phyloP scores from a whole-genome alignment of 2,888 invertebrate genomes.

The Electrophaes corylata region DNA sequence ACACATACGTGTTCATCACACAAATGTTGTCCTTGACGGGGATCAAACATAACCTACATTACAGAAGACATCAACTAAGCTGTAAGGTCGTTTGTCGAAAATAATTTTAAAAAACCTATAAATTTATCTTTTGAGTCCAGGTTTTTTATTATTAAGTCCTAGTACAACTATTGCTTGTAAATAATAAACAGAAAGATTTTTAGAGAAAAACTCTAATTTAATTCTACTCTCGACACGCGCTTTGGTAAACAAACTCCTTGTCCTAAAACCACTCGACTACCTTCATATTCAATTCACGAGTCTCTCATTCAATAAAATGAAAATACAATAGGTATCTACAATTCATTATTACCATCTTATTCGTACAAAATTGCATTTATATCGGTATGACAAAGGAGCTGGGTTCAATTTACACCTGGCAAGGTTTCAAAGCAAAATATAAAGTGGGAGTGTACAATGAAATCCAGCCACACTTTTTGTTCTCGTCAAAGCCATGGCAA shows the following conservation, averaged over 20 bases:
- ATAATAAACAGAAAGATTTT: background rate
- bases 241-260: constrained; percentile 9
- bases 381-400: constrained; percentile 39
- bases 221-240: background rate
- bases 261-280: constrained; percentile 10
- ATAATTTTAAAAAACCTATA: background rate
- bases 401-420: constrained; percentile 40
- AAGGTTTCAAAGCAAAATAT: constrained; percentile 33
- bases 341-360: constrained; percentile 35
- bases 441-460: constrained; percentile 40
- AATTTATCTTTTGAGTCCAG: background rate
- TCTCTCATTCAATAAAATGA: constrained; percentile 32
- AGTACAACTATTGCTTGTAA: background rate
- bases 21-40: too few relatives aligned
- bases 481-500: constrained; percentile 47
- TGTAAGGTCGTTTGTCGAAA: too few relatives aligned
- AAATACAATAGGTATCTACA: constrained; percentile 36
- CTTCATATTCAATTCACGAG: constrained; percentile 36
- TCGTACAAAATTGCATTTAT: constrained; percentile 18
- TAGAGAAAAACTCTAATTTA: background rate
- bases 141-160: background rate
- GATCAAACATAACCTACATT: too few relatives aligned
- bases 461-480: constrained; percentile 49
- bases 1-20: too few relatives aligned
- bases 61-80: too few relatives aligned